These are phyloP conservation scores for Phoxinus phoxinus DNA, from an alignment of 2,113 vertebrate genomes.

Conservation along the genomic window DNA sequence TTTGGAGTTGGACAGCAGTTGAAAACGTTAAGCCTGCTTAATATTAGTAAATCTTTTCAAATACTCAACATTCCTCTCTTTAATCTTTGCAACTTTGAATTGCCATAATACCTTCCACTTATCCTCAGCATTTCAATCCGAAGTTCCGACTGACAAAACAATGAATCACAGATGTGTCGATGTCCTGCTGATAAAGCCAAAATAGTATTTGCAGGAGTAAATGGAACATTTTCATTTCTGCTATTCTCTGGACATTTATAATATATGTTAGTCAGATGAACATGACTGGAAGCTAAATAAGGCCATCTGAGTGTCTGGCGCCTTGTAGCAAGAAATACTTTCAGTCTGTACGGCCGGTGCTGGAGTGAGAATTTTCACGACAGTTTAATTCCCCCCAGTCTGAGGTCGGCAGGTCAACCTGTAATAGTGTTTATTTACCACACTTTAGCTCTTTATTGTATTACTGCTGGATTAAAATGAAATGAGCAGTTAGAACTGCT, in stretches of 20 bases:
- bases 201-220: background rate
- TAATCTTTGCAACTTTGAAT: constrained; percentile 29
- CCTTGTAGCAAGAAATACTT: background rate
- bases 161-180: background rate
- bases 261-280: background rate
- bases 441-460: constrained; percentile 44
- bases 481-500: background rate
- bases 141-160: background rate
- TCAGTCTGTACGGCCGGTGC: background rate
- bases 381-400: constrained; percentile 30
- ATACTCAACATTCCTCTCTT: constrained; percentile 16
- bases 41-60: constrained; percentile 39
- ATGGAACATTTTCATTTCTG: background rate
- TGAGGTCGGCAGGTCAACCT: constrained; percentile 16
- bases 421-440: constrained; percentile 40
- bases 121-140: background rate
- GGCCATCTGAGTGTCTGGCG: background rate
- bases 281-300: background rate
- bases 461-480: constrained; percentile 42
- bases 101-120: background rate
- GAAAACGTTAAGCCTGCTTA: constrained; percentile 44
- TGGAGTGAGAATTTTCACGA: constrained; percentile 3
- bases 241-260: background rate
- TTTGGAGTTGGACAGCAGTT: constrained; percentile 11
- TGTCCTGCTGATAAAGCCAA: background rate